Evolutionary conservation across 2,888 invertebrate genomes (phyloP).

Genomic region (Cosmia pyralina): DNA sequence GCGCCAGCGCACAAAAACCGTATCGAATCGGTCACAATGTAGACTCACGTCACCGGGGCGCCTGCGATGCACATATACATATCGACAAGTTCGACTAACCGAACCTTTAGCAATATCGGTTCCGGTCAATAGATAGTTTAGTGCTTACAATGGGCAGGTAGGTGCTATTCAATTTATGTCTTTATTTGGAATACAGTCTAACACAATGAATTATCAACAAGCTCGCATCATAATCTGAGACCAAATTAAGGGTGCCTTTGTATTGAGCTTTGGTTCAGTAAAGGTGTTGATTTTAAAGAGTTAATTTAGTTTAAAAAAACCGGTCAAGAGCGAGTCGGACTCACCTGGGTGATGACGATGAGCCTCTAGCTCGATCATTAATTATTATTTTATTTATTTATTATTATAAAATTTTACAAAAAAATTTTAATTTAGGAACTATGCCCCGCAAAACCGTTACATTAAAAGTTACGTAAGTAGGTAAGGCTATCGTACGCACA

Average conservation of each 20-base stretch:
- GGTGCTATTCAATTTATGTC: conserved; percentile 26
- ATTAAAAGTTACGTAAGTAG: conserved; percentile 15
- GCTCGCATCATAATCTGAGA: conserved; percentile 13
- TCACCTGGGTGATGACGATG: not conserved
- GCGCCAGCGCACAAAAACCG: conserved; percentile 79
- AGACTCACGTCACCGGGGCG: conserved; percentile 67
- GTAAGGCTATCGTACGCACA: not conserved
- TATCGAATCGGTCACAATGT: conserved; percentile 83
- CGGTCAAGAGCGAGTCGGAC: not conserved
- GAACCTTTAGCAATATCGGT: conserved; percentile 51
- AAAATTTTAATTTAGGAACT: too few relatives aligned
- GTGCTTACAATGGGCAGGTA: conserved; percentile 31
- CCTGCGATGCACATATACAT: conserved; percentile 69
- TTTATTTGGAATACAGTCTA: conserved; percentile 33
- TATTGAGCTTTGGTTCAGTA: not conserved
- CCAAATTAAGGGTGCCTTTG: not conserved
- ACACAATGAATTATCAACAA: conserved; percentile 13
- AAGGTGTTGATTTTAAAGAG: not conserved
- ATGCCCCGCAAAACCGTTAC: too few relatives aligned
- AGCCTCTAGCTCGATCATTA: not conserved
- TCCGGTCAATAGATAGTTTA: conserved; percentile 47
- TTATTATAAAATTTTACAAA: too few relatives aligned
- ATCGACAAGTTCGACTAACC: conserved; percentile 60
- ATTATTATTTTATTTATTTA: too few relatives aligned
- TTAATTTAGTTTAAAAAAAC: not conserved